Base-by-base conservation (phyloP, 2,797 vertebrate species). In the Siniperca scherzeri region DNA sequence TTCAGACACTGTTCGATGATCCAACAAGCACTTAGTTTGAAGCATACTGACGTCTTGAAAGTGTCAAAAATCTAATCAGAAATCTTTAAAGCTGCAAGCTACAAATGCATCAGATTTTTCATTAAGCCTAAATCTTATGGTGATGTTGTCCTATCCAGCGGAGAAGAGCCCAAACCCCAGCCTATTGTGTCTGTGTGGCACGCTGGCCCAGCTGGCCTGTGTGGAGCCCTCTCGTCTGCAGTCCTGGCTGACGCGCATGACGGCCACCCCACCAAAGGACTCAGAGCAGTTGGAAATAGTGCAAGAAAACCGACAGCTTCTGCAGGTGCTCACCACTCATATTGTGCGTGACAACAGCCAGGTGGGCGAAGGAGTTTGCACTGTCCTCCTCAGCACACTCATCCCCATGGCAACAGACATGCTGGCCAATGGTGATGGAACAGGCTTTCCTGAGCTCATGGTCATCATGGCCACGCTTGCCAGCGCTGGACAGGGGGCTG, bases 371-470 rank as follows among this genome's bases (percentile, higher is more conserved):
- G 98, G 98, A 0, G 99, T 99, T 66, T 99, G 99, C 94, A 97
- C 98, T 0, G 98, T 99, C 77, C 97, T 99, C 3, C 96, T 99
- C 87, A 97, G 97, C 85, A 99, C 98, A 0, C 96, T 99, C 27
- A 97, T 99, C 66, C 99, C 98, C n/a, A 99, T 99, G 99, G 99
- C 99, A 62, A 99, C 98, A 1, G 98, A 99, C 83, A 99, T 99
- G 97, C 89, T 99, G 90, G 93, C 97, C 76, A 98, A 96, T 0
- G 98, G 99, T 0, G 99, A 99, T 66, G 98, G 98, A 70, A 96
- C 98, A 0, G 99, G 98, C 55, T 99, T 99, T 74, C 99, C 99
- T 0, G 99, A 99, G 78, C 97, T 99, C 84, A 99, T 99, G 98
- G 96, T 98, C 8, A 99, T 99, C 90, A 99, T 99, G 98, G 97